Conservation (phyloP, 2,888 invertebrate species). For the Tenthredo scrophulariae region DNA sequence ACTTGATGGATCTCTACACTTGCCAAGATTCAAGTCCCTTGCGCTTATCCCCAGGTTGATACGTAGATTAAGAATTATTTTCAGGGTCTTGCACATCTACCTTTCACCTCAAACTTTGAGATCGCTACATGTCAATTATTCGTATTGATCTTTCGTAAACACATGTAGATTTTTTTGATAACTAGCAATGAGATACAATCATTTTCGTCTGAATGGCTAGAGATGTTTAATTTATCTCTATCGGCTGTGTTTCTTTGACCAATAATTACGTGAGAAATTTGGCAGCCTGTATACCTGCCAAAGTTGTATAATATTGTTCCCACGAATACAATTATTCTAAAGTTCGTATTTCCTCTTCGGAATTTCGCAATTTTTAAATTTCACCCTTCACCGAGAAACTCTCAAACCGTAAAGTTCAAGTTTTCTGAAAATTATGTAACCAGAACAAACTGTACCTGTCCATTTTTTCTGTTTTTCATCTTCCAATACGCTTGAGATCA, state of each 20-base stretch:
- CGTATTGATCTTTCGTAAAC: too few species aligned
- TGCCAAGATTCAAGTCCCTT: background rate
- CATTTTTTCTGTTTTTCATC: too few species aligned
- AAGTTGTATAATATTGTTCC: background rate
- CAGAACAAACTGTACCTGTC: background rate
- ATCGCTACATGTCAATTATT: background rate
- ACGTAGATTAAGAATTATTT: background rate
- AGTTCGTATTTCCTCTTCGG: background rate
- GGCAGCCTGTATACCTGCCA: background rate
- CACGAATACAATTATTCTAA: background rate
- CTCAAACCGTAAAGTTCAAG: background rate
- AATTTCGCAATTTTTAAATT: background rate
- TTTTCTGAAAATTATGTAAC: background rate
- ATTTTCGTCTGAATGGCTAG: too few species aligned
- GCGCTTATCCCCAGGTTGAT: background rate
- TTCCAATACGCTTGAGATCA: background rate
- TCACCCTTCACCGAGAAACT: background rate
- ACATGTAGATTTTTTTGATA: background rate
- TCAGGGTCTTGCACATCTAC: background rate
- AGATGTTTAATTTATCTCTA: background rate
- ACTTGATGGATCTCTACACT: background rate
- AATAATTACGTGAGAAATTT: background rate
- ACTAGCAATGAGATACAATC: background rate
- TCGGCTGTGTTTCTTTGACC: background rate
- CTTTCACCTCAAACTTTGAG: background rate